These are phyloP conservation scores for Argopecten irradians DNA, from an alignment of 1,140 invertebrate species.

Conservation along the genomic window DNA sequence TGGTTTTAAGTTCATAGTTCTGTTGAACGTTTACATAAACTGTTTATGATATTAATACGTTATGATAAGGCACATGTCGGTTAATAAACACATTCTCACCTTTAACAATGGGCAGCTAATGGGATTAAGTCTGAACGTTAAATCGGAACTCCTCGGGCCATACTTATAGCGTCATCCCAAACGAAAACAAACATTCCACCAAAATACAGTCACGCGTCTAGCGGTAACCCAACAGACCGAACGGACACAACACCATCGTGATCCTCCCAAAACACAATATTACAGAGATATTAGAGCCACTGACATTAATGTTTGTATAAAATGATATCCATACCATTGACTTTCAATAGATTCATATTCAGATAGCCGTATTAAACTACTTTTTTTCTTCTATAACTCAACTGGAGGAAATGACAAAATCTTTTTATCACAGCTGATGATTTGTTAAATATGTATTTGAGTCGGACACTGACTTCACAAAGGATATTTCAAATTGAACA, in stretches of 20 bases:
- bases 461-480: neutral
- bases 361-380: neutral
- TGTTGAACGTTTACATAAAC: neutral
- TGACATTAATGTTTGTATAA: neutral
- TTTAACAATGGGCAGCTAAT: neutral
- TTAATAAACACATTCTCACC: slow-evolving; percentile 16
- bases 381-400: too few relatives aligned
- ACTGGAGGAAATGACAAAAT: neutral
- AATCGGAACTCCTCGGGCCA: neutral
- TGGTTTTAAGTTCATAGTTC: neutral
- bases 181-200: slow-evolving; percentile 2
- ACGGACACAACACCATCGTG: neutral
- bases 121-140: neutral
- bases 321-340: neutral
- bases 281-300: neutral
- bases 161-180: slow-evolving; percentile 3
- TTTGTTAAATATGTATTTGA: neutral
- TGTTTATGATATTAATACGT: neutral
- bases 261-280: neutral
- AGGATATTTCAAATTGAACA: neutral
- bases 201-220: neutral
- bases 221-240: neutral
- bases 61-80: neutral
- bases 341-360: neutral
- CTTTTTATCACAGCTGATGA: neutral